These are phyloP conservation scores for Cnemophilus loriae DNA, from an alignment of 2,113 vertebrate genomes.

Conservation along the genomic window DNA sequence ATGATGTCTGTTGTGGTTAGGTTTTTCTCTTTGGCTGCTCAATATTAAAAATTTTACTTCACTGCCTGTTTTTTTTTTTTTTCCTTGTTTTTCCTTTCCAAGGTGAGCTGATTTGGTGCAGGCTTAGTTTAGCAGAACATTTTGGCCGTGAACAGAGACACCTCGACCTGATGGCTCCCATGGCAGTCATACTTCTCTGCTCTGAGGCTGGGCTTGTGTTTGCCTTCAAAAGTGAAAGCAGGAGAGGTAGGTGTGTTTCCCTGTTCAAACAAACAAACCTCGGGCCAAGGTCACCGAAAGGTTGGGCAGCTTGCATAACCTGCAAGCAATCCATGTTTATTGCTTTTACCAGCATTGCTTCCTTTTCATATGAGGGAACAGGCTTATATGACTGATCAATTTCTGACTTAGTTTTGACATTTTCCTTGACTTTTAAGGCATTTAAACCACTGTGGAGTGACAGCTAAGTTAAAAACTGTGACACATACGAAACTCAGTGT, in stretches of 20 bases:
- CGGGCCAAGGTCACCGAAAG: neutral
- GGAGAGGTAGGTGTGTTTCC: neutral
- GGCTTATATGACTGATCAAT: neutral
- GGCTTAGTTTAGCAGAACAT: neutral
- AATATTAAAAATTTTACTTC: neutral
- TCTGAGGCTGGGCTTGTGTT: neutral
- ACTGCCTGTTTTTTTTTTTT: rapidly evolving
- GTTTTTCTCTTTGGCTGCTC: neutral
- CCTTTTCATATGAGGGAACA: neutral
- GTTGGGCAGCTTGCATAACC: neutral
- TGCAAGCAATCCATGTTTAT: neutral
- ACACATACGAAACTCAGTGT: neutral
- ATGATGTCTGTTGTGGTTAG: neutral
- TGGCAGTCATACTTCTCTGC: neutral
- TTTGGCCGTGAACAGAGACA: neutral
- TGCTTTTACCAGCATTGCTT: neutral
- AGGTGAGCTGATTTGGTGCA: neutral
- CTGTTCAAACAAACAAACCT: neutral
- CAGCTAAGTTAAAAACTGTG: neutral
- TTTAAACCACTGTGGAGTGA: neutral
- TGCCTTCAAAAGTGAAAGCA: constrained; percentile 7
- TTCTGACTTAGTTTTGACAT: neutral
- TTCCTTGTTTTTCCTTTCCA: neutral
- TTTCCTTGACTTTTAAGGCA: neutral
- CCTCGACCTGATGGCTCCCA: neutral